Conservation (phyloP, 2,888 invertebrate genomes). For the Fissipunctia ypsillon region DNA sequence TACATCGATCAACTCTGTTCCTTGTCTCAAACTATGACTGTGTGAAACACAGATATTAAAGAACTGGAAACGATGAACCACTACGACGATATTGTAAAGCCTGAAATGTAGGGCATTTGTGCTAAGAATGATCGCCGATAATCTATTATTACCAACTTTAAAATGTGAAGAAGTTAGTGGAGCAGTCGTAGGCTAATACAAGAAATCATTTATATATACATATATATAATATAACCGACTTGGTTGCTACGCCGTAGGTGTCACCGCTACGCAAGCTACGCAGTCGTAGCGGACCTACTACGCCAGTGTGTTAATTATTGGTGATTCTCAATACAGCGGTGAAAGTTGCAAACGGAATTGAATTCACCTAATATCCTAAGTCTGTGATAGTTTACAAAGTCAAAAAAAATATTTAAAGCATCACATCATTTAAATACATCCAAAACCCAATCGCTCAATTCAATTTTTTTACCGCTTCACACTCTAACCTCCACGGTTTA, state of each 20-base stretch:
- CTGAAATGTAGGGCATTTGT: not conserved
- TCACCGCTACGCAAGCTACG: not conserved
- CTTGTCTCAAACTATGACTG: constrained; percentile 59
- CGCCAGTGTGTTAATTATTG: not conserved
- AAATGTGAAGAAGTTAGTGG: not conserved
- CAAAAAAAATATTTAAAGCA: not conserved
- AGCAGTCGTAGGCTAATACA: not conserved
- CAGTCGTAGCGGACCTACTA: constrained; percentile 5
- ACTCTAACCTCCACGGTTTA: constrained; percentile 42
- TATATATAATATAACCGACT: not conserved
- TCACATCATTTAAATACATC: not conserved
- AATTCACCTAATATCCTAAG: not conserved
- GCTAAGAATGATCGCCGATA: not conserved
- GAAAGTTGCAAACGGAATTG: not conserved
- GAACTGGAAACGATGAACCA: constrained; percentile 21
- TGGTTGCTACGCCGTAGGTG: constrained; percentile 12
- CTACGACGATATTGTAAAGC: not conserved
- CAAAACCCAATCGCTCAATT: constrained; percentile 19
- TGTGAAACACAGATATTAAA: constrained; percentile 3
- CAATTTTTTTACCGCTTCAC: constrained; percentile 23
- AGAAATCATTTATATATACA: not conserved
- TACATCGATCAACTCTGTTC: constrained; percentile 58
- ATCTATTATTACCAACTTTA: not conserved
- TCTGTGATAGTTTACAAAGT: not conserved
- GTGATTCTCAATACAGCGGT: not conserved